Evolutionary conservation across 2,113 vertebrate genomes (phyloP), one percentile per base, ranked within the genome.

Genomic region (Trogon melanurus): DNA sequence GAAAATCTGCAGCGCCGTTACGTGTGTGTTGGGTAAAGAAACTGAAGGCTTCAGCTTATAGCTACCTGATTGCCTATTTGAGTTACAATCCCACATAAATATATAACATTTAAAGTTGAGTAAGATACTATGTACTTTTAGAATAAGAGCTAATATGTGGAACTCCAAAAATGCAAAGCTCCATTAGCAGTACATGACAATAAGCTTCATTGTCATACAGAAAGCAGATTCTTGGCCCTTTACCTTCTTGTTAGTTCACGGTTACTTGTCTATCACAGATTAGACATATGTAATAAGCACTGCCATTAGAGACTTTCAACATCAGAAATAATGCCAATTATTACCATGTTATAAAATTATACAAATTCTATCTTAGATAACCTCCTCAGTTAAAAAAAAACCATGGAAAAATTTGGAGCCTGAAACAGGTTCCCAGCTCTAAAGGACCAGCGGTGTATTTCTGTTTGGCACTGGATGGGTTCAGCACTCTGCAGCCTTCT

Each of bases 51-150:
- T 85, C 30, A 56, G 47, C 60, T 57, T 27, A 56, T 36, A 34
- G 2, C 5, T 13, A 60, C 10, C 16, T 0, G 2, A 23, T 0
- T 54, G 47, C 16, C 21, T 4, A 0, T 19, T n/a, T 85, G 21
- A 86, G 83, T n/a, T 67, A 45, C 8, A 36, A n/a, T 56, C 48
- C 85, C 19, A 30, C 66, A 30, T 16, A 75, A 79, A 95, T 17
- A 36, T 0, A 5, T 18, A 72, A 60, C 13, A 44, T n/a, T 60
- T n/a, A n/a, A 79, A 72, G 23, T 29, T 38, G 25, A 5, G 2
- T 18, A 64, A 84, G 8, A 13, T 41, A 36, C 9, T 18, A 47
- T 1, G 47, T 4, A 29, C 20, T 58, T 38, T 73, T n/a, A 70
- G 32, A 82, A 53, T 22, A 85, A 17, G 8, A 75, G n/a, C 48